Evolutionary conservation across 2,888 invertebrate genomes (phyloP), one percentile per base, ranked within the genome.

Genomic region (Polydrusus cervinus): DNA sequence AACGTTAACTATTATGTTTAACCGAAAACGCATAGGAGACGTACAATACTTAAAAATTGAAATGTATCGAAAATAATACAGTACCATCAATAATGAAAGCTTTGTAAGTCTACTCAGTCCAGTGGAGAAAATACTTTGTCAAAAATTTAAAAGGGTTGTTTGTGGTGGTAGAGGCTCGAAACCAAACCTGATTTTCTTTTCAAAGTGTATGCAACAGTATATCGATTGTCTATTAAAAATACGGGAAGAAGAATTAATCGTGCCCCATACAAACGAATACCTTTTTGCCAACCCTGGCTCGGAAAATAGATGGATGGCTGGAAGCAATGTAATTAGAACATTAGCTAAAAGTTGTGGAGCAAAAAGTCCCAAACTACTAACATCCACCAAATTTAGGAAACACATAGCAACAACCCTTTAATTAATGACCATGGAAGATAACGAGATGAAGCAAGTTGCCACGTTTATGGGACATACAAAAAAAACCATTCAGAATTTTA

Each of bases 381-480:
- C 76, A n/a, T 79, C 78, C 6, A 79, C 78, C 0, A 77, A 60
- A 75, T 78, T 79, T 38, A 43, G 80, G n/a, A 80, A 80, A 51
- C 80, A 80, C 18, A 80, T 81, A 53, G 79, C 81, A 0, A 81
- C 80, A 9, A 79, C 76, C 8, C 40, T 80, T 8, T 80, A 81
- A 20, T 51, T 81, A 25, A 74, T 82, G 78, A 74, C 2, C 7
- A 73, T 82, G 64, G 45, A 78, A 51, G n/a, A 34, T 9, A 18
- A 75, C 11, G 79, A 80, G 62, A 79, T 80, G 78, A 78, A 81
- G 38, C 81, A 81, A 73, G 47, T 81, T 30, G 81, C 80, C 0
- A 77, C 67, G 0, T 81, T 81, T 47, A 82, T 82, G 81, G 81
- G 79, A 0, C 79, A 80, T 43, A 81, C 79, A 18, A 78, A 80